phyloP scores from a whole-genome alignment of 2,113 vertebrate genomes.

The Phocoena sinus region DNA sequence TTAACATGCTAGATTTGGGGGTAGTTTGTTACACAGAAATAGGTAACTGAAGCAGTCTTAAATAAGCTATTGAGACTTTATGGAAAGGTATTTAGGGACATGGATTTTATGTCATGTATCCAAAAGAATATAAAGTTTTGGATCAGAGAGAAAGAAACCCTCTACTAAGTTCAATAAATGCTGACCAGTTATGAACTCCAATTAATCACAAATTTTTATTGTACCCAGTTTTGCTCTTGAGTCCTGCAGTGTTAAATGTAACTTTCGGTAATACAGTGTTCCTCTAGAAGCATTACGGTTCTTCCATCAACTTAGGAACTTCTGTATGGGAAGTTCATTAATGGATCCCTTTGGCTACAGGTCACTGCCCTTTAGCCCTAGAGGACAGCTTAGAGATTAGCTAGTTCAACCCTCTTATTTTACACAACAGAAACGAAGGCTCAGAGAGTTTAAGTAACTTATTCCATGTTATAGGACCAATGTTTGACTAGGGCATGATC shows the following conservation, averaged over 20 bases:
- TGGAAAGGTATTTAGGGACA: not conserved
- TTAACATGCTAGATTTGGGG: not conserved
- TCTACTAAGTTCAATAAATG: not conserved
- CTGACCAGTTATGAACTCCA: not conserved
- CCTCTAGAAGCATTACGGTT: not conserved
- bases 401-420: not conserved
- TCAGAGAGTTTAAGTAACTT: not conserved
- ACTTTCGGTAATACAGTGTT: not conserved
- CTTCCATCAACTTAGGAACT: not conserved
- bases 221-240: not conserved
- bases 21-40: not conserved
- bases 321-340: not conserved
- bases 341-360: not conserved
- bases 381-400: not conserved
- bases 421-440: not conserved
- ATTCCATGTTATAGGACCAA: not conserved
- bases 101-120: not conserved
- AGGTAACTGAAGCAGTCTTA: not conserved
- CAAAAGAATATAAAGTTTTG: not conserved
- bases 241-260: not conserved
- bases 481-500: not conserved
- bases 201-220: not conserved
- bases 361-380: not conserved
- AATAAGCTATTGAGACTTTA: not conserved
- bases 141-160: not conserved